These are phyloP conservation scores for Hyphantria cunea DNA, from an alignment of 1,140 invertebrate genomes.

Conservation along the genomic window DNA sequence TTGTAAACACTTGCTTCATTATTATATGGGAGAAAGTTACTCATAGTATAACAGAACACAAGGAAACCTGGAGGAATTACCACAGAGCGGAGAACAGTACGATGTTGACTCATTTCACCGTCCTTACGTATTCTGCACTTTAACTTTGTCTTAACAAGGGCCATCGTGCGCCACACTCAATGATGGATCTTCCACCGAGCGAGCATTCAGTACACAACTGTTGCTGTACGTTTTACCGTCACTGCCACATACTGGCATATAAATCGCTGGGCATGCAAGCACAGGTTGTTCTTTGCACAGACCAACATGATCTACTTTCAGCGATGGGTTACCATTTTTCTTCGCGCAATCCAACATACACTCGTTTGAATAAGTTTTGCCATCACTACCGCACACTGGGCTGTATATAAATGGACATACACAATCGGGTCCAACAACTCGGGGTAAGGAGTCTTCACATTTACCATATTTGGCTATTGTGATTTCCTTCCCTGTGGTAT, in stretches of 20 bases:
- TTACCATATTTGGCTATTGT: too few species aligned
- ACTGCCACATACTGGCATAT: neutral
- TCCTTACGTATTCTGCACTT: neutral
- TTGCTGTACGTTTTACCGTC: slow-evolving; percentile 11
- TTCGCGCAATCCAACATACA: neutral
- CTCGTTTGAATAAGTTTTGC: slow-evolving; percentile 1
- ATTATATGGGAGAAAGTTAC: too few species aligned
- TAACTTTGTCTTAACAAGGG: neutral
- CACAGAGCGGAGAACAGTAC: too few species aligned
- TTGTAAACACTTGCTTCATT: too few species aligned
- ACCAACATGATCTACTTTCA: neutral
- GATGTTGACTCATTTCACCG: too few species aligned
- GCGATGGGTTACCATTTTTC: neutral
- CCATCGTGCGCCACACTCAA: neutral
- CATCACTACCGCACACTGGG: neutral
- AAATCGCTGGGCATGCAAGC: neutral
- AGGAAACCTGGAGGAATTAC: too few species aligned
- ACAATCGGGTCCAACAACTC: neutral
- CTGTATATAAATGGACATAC: neutral
- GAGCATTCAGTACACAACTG: neutral
- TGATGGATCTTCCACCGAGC: neutral
- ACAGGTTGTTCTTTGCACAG: neutral
- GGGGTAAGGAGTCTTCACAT: neutral
- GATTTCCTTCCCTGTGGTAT: neutral
- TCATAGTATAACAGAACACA: too few species aligned